Evolutionary conservation across 2,797 vertebrate species (phyloP), one percentile per base, ranked within the genome.

Genomic region (Danio choprae): DNA sequence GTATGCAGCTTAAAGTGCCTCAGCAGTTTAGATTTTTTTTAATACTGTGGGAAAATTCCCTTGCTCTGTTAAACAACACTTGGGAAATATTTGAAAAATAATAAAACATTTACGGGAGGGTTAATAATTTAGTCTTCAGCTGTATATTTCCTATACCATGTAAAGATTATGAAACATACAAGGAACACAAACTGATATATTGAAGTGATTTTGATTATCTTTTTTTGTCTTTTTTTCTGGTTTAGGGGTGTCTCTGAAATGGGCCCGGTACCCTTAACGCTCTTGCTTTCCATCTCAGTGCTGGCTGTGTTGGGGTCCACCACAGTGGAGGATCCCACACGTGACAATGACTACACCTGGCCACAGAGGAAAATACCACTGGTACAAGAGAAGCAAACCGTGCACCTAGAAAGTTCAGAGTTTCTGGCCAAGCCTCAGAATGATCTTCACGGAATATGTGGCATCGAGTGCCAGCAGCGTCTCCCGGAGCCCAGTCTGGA

Each of bases 381-480:
- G 89, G 88, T 99, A 77, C 93, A 95, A 84, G 93, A 92, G 0
- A 91, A 93, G 87, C 94, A 93, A 79, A 98, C 96, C 11, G 91
- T 97, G 58, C 88, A 86, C 46, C 95, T 99, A 59, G 90, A 90
- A 70, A 94, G 85, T 85, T 95, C 98, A 74, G 86, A 86, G 59
- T 99, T 97, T 85, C 93, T 94, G 59, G 96, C 96, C n/a, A 92
- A 92, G 41, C 72, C 92, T n/a, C 89, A 90, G 74, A 40, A 80
- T 3, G 90, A 94, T 89, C 84, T 93, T 72, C 94, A 89, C 4
- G 92, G 93, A 0, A 93, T 89, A n/a, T 99, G 98, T 79, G 97
- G 97, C 71, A 98, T 99, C 3, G 96, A 97, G 84, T 98, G 97
- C 83, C 97, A 97, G 90, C 93, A 89, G 13, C 90, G 79, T 22